A percentile compares a stretch with the other conserved stretches of the same genome.
Evolutionary conservation across 2,113 vertebrate species (phyloP).

Genomic region (Ginglymostoma cirratum): DNA sequence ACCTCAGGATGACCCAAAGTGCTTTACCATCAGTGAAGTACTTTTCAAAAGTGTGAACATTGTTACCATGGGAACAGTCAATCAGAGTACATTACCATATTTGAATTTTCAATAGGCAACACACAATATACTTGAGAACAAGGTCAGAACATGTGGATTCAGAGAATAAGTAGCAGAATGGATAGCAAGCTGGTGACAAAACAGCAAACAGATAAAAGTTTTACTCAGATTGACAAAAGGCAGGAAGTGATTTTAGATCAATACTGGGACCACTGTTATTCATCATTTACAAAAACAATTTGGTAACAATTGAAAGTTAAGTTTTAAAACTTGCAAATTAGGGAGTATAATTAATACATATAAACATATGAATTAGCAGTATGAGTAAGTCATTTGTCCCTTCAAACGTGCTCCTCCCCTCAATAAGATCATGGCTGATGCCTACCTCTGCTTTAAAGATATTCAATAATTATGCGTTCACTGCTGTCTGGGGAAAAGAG

Average conservation of each 20-base stretch:
- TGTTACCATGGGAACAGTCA: not conserved
- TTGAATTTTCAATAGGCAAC: not conserved
- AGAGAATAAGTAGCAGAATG: not conserved
- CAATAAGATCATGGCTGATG: too few species aligned
- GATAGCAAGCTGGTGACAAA: not conserved
- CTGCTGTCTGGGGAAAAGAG: too few species aligned
- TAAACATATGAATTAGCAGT: too few species aligned
- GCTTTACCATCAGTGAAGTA: not conserved
- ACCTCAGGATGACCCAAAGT: not conserved
- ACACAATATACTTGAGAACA: not conserved
- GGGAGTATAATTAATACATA: not conserved
- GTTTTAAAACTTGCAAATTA: not conserved
- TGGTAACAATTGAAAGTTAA: not conserved
- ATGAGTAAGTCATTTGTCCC: too few species aligned
- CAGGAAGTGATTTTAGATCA: not conserved
- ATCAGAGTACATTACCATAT: not conserved
- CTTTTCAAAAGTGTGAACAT: not conserved
- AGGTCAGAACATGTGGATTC: not conserved
- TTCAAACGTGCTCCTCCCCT: too few species aligned
- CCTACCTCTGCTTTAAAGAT: too few species aligned
- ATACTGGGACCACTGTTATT: not conserved
- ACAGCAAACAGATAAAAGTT: not conserved
- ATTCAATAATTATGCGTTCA: too few species aligned
- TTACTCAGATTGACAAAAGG: not conserved
- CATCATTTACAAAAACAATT: not conserved